These are phyloP conservation scores for Drosophila trapezifrons DNA, from an alignment of 1,140 invertebrate species.

Conservation along the genomic window DNA sequence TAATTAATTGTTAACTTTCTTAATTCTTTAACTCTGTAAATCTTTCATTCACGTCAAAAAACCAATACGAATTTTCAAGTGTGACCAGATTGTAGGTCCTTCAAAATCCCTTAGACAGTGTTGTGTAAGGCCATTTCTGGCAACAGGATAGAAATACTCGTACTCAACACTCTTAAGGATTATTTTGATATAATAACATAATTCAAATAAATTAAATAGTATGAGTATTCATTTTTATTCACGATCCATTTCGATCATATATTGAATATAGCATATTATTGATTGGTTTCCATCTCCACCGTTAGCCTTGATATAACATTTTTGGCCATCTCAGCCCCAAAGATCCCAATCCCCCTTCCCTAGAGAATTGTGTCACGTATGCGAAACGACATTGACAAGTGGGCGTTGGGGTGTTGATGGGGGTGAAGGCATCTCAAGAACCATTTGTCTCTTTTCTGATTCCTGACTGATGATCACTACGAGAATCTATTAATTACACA, in stretches of 20 bases:
- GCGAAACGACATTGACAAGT: constrained; percentile 32
- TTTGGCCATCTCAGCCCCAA: neutral
- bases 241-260: neutral
- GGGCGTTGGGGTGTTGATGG: constrained; percentile 10
- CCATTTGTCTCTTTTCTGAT: constrained; percentile 27
- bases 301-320: constrained; percentile 5
- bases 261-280: neutral
- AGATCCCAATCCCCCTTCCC: neutral
- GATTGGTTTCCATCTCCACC: neutral
- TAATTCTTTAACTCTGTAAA: too few relatives aligned
- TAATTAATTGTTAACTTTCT: neutral
- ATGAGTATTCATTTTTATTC: too few relatives aligned
- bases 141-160: neutral
- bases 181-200: neutral
- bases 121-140: neutral
- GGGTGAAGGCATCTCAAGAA: constrained; percentile 17
- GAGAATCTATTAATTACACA: constrained; percentile 32
- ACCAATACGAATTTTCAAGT: neutral
- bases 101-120: neutral
- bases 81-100: neutral
- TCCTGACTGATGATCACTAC: constrained; percentile 10
- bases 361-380: constrained; percentile 40
- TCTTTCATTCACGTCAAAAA: neutral
- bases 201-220: neutral
- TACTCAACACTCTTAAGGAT: too few relatives aligned